Percentiles rank a stretch among this genome's conserved stretches.
Conservation (phyloP, 2,888 invertebrate genomes). For the Xanthorhoe designata region DNA sequence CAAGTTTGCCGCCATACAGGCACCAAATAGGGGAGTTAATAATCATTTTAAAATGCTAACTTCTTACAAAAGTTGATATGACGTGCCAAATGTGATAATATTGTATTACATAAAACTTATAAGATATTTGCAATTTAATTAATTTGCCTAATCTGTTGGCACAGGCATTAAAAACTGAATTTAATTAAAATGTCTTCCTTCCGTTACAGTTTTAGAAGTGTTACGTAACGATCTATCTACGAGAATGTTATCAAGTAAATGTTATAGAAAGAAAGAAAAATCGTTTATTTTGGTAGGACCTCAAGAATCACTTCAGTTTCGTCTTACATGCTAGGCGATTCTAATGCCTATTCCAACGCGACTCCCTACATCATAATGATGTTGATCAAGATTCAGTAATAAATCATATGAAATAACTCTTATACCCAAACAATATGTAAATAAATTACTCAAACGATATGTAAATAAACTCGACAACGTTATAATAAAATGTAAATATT, state of each 20-base stretch:
- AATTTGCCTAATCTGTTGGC: not conserved
- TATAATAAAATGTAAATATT: constrained; percentile 24
- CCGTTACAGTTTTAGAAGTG: not conserved
- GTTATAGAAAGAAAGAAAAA: too few relatives aligned
- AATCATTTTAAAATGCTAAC: too few relatives aligned
- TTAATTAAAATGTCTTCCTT: not conserved
- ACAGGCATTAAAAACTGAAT: not conserved
- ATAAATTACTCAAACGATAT: too few relatives aligned
- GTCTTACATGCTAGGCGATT: too few relatives aligned
- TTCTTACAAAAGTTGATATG: too few relatives aligned
- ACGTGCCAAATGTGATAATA: too few relatives aligned
- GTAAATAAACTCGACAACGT: constrained; percentile 16
- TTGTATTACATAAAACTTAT: not conserved
- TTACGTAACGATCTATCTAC: not conserved
- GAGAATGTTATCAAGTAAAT: not conserved
- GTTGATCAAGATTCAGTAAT: constrained; percentile 18
- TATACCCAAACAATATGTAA: constrained; percentile 25
- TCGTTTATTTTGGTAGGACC: too few relatives aligned
- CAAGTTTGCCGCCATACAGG: too few relatives aligned
- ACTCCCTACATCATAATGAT: too few relatives aligned
- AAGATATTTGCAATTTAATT: not conserved
- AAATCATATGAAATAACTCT: constrained; percentile 5
- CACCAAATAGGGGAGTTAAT: too few relatives aligned
- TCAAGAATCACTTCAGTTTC: too few relatives aligned
- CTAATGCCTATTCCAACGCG: too few relatives aligned